Evolutionary conservation across 2,888 invertebrate species (phyloP).

Genomic region (Lissocephala sabroskyi): DNA sequence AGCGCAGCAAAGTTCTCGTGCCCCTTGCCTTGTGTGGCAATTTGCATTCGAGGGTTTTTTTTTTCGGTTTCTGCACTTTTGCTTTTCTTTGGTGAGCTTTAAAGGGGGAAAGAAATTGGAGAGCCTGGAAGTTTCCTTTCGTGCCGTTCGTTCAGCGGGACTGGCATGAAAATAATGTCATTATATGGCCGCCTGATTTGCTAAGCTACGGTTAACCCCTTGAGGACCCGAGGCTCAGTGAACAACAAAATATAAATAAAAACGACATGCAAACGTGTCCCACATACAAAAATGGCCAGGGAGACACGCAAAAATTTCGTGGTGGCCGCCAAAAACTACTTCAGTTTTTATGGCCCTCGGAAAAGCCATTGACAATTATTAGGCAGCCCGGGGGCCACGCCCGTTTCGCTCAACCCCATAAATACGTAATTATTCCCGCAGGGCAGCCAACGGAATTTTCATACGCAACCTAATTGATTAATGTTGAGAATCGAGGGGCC

Average conservation of each 20-base stretch:
- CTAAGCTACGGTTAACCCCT: conserved; percentile 38
- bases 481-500: conserved; percentile 14
- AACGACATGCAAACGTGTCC: conserved; percentile 48
- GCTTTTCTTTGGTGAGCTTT: conserved; percentile 30
- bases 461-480: conserved; percentile 38
- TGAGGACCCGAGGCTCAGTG: conserved; percentile 42
- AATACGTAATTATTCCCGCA: conserved; percentile 55
- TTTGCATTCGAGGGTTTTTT: conserved; percentile 36
- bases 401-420: conserved; percentile 58
- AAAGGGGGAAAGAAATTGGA: not conserved
- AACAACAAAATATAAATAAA: conserved; percentile 27
- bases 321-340: conserved; percentile 40
- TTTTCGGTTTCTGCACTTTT: conserved; percentile 39
- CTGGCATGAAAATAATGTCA: conserved; percentile 54
- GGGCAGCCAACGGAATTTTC: conserved; percentile 42
- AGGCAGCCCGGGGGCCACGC: conserved; percentile 33
- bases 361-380: conserved; percentile 52
- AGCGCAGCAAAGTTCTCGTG: conserved; percentile 1
- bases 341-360: conserved; percentile 34
- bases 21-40: conserved; percentile 17
- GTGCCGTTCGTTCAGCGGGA: conserved; percentile 3
- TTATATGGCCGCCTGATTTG: conserved; percentile 37
- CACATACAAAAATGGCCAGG: conserved; percentile 12
- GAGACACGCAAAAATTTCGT: not conserved
- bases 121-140: conserved; percentile 7